Evolutionary conservation across 2,888 invertebrate species (phyloP).

Genomic region (Drosophila ustulata): DNA sequence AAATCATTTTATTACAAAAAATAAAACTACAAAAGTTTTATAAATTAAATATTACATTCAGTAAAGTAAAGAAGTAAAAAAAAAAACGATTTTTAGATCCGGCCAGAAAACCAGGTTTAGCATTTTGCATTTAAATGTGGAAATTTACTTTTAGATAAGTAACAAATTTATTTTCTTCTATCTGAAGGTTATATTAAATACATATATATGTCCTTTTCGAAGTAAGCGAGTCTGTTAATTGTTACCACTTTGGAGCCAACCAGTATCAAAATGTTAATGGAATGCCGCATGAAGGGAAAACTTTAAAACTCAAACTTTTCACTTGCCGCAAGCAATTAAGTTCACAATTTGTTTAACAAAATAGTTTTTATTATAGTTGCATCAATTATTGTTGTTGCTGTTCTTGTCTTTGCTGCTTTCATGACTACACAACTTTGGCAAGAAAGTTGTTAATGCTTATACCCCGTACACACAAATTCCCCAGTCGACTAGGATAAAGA

Average conservation of each 20-base stretch:
- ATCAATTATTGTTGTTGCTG: slow-evolving; percentile 19
- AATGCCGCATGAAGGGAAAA: slow-evolving; percentile 24
- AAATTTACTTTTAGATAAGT: background rate
- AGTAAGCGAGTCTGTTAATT: background rate
- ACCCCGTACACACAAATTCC: slow-evolving; percentile 3
- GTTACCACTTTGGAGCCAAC: background rate
- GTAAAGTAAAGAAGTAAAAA: no score
- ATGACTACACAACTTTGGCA: slow-evolving; percentile 19
- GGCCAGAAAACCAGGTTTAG: no score
- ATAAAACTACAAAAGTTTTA: no score
- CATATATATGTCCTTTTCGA: background rate
- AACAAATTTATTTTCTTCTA: background rate
- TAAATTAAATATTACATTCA: no score
- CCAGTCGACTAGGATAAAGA: background rate
- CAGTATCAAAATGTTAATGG: slow-evolving; percentile 5
- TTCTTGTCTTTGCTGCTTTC: slow-evolving; percentile 4
- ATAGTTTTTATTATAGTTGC: slow-evolving; percentile 19
- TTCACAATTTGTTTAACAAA: slow-evolving; percentile 27
- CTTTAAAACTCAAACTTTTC: slow-evolving; percentile 8
- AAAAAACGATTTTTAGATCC: no score
- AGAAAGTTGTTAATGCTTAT: slow-evolving; percentile 30
- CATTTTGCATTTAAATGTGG: no score
- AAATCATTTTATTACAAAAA: no score
- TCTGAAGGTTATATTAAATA: no score
- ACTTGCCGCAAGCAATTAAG: slow-evolving; percentile 25